Evolutionary conservation across 2,888 invertebrate species (phyloP).

Genomic region (Macaria liturata): DNA sequence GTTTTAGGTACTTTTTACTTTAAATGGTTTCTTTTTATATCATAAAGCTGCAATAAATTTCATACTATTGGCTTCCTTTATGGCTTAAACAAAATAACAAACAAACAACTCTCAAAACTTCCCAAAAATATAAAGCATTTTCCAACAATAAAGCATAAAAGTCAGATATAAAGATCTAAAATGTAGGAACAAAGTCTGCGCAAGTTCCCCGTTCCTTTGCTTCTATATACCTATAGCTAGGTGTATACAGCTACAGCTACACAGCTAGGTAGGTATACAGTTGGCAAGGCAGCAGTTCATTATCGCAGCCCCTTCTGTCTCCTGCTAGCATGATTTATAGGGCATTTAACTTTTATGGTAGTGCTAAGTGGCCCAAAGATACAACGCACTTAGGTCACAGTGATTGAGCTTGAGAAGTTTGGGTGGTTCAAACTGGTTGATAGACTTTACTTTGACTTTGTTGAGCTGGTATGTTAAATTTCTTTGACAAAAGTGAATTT

Average conservation of each 20-base stretch:
- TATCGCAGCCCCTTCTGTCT: constrained; percentile 54
- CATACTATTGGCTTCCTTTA: too few relatives aligned
- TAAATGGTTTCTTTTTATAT: too few relatives aligned
- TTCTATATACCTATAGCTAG: too few relatives aligned
- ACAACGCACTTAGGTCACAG: constrained; percentile 16
- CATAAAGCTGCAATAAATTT: too few relatives aligned
- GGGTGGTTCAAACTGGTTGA: not conserved
- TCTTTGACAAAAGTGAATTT: too few relatives aligned
- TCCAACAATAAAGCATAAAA: constrained; percentile 1
- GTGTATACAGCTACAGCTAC: not conserved
- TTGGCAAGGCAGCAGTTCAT: constrained; percentile 72
- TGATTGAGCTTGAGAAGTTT: constrained; percentile 5
- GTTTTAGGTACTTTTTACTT: too few relatives aligned
- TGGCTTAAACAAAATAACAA: not conserved
- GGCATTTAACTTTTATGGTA: constrained; percentile 78
- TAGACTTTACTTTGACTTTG: too few relatives aligned
- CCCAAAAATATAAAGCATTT: too few relatives aligned
- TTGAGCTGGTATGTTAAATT: too few relatives aligned
- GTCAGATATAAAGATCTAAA: not conserved
- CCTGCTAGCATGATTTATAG: constrained; percentile 70
- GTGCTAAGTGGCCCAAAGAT: constrained; percentile 66
- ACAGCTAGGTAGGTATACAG: constrained; percentile 32
- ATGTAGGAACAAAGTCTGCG: not conserved
- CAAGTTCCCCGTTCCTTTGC: not conserved
- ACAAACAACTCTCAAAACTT: too few relatives aligned